Conservation (phyloP, 2,113 vertebrate species). For the Chaetura pelagica region DNA sequence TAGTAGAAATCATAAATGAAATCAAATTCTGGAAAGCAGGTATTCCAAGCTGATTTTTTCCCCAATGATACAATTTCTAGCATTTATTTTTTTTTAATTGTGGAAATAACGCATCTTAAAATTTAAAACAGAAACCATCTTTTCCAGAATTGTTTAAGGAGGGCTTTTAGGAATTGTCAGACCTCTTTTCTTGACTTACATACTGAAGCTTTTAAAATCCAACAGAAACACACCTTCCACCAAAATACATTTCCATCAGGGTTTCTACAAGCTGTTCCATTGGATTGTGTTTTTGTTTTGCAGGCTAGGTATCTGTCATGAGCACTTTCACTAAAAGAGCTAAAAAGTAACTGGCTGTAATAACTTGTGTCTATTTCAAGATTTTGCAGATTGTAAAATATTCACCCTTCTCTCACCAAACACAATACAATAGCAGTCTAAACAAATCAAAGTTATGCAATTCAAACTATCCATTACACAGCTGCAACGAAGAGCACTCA, state of each 20-base stretch:
- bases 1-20: neutral
- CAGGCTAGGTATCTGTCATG: neutral
- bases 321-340: neutral
- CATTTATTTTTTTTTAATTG: neutral
- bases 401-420: constrained; percentile 35
- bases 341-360: neutral
- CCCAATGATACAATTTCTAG: neutral
- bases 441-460: constrained; percentile 42
- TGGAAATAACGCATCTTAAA: neutral
- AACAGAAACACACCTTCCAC: neutral
- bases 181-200: neutral
- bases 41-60: neutral
- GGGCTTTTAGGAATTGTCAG: neutral
- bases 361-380: neutral
- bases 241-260: neutral
- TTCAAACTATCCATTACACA: constrained; percentile 21
- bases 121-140: neutral
- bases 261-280: neutral
- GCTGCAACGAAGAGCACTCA: neutral
- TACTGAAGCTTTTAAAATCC: neutral
- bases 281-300: neutral
- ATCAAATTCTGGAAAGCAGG: neutral
- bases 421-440: constrained; percentile 18
- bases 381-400: neutral
- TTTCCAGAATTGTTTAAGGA: neutral